Base-by-base conservation (phyloP, 2,888 invertebrate species). In the Oligia fasciuncula region DNA sequence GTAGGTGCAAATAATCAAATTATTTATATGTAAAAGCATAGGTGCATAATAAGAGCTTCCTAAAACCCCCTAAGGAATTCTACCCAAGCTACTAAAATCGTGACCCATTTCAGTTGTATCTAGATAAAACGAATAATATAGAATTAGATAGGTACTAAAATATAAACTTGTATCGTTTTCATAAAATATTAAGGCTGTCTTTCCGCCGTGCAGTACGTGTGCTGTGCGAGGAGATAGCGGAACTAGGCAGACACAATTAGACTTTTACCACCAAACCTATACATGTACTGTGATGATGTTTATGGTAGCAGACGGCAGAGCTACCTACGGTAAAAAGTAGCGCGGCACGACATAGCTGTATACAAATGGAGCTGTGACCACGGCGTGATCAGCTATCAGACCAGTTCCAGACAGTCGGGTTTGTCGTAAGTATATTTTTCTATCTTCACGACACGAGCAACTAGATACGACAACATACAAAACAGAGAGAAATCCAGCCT, bases 151-250 rank as follows among this genome's bases (percentile, higher is more conserved):
- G 29, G 19, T 62, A 70, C 35, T 62, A 23, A 35, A 60, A 35
- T 35, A 23, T 68, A 46, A 46, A n/a, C 43, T 67, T n/a, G 23
- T n/a, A 13, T 40, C 6, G 19, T 23, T 70, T 23, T 40, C 14
- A 70, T 70, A 23, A 40, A 63, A 63, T 11, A 63, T 40, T 11
- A n/a, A 73, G 74, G 19, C n/a, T 19, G 40, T 73, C 40, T 51
- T n/a, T 74, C 74, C 49, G 51, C 13, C n/a, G 74, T 13, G 9
- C 14, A 40, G 40, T n/a, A n/a, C n/a, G n/a, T 40, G 70, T 65
- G 65, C n/a, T 40, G n/a, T 71, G 63, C 23, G n/a, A 35, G 23
- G 35, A 60, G 23, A 63, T 71, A 17, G 35, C 8, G 35, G 35
- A 57, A 23, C 29, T 49, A 69, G 6, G 29, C 29, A 49, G 14